Conservation (phyloP, 1,140 invertebrate species). For the Brachionus calyciflorus region DNA sequence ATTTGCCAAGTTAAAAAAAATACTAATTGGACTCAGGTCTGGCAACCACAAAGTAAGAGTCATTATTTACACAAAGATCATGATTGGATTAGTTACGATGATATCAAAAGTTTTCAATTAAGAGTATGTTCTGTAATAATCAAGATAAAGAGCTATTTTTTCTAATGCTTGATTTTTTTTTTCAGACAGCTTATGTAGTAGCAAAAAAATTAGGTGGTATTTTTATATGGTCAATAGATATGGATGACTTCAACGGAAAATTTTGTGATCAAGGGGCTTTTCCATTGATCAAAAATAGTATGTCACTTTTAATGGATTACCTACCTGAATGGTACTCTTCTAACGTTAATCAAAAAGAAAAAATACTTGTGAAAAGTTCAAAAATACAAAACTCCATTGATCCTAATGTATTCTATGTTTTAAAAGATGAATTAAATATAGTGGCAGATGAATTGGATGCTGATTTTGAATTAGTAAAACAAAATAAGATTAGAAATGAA, state of each 20-base stretch:
- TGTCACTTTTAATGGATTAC: conserved; percentile 43
- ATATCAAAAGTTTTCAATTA: conserved; percentile 59
- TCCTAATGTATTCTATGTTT: conserved; percentile 26
- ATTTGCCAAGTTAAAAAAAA: conserved; percentile 60
- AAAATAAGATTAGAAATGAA: conserved; percentile 30
- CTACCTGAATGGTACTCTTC: conserved; percentile 37
- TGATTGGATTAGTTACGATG: conserved; percentile 91
- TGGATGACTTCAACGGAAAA: conserved; percentile 57
- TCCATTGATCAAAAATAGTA: conserved; percentile 74
- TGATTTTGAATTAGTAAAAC: conserved; percentile 35
- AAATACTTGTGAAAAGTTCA: conserved; percentile 8
- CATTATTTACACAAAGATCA: conserved; percentile 77
- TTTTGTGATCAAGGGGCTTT: conserved; percentile 77
- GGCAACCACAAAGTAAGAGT: conserved; percentile 38
- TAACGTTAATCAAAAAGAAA: conserved; percentile 28
- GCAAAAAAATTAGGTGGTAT: conserved; percentile 65
- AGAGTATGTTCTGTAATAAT: too few species aligned
- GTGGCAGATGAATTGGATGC: conserved; percentile 1
- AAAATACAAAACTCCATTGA: background rate
- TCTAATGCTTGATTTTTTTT: too few species aligned
- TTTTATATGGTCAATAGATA: conserved; percentile 53
- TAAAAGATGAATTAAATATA: conserved; percentile 25
- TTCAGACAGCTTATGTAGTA: conserved; percentile 76
- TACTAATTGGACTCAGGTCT: conserved; percentile 29
- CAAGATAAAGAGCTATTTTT: too few species aligned